A percentile compares a stretch with the other conserved stretches of the same genome.
Conservation (phyloP, 2,113 vertebrate species). For the Sarotherodon lohbergeri region DNA sequence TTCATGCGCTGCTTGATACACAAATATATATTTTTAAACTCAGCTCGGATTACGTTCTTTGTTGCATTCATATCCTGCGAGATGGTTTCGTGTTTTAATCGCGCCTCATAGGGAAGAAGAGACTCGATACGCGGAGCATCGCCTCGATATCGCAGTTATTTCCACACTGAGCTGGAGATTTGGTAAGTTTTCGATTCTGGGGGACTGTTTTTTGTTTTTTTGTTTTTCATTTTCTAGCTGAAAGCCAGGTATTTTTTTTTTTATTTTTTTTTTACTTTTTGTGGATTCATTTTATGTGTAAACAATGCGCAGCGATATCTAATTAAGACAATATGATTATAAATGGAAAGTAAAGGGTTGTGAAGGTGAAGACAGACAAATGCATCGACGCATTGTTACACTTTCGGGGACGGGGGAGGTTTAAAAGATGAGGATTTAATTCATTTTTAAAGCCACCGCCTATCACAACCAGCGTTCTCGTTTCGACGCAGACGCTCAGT, state of each 20-base stretch:
- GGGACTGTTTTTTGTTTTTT: background rate
- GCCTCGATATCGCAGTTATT: slow-evolving; percentile 23
- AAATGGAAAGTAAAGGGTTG: background rate
- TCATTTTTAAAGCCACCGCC: slow-evolving; percentile 31
- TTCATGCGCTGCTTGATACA: slow-evolving; percentile 5
- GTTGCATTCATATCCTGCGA: background rate
- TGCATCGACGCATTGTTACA: background rate
- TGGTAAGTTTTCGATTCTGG: slow-evolving; percentile 39
- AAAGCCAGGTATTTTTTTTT: background rate
- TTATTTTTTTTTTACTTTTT: accelerated
- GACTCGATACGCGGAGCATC: slow-evolving; percentile 28
- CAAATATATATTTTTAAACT: background rate
- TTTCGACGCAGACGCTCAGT: slow-evolving; percentile 28
- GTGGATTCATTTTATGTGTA: background rate
- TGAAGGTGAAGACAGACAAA: background rate
- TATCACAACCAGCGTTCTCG: background rate
- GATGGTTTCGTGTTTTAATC: slow-evolving; percentile 40
- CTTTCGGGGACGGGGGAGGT: background rate
- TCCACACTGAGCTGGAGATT: slow-evolving; percentile 4
- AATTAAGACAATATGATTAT: accelerated
- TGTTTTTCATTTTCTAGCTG: background rate
- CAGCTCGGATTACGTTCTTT: slow-evolving; percentile 13
- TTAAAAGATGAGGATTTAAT: background rate
- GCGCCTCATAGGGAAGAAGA: background rate
- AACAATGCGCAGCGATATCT: background rate